A percentile compares a stretch with the other conserved stretches of the same genome.
phyloP scores from a whole-genome alignment of 1,140 invertebrate species.

The Mamestra configurata region DNA sequence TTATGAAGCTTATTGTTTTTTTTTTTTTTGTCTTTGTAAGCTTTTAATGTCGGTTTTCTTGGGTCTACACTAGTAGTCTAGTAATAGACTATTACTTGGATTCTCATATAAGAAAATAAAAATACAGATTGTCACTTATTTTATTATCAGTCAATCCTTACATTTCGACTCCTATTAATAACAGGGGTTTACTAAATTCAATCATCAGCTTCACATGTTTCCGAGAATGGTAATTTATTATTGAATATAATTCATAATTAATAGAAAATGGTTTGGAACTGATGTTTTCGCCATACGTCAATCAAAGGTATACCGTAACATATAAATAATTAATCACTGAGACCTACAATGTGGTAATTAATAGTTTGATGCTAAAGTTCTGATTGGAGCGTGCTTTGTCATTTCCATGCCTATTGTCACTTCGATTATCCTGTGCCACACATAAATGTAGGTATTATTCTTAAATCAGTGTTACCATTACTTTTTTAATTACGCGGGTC shows the following conservation, averaged over 20 bases:
- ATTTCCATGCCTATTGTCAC: constrained; percentile 18
- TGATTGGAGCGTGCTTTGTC: constrained; percentile 47
- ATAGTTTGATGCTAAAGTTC: constrained; percentile 52
- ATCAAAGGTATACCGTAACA: constrained; percentile 50
- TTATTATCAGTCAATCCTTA: too few species aligned
- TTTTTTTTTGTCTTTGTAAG: too few species aligned
- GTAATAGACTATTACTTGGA: too few species aligned
- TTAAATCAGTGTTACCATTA: background rate
- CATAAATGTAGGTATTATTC: too few species aligned
- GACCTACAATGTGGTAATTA: constrained; percentile 55
- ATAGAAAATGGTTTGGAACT: constrained; percentile 44
- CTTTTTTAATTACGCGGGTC: constrained; percentile 2
- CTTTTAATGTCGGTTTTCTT: too few species aligned
- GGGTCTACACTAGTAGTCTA: too few species aligned
- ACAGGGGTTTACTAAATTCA: background rate
- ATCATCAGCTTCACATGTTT: background rate
- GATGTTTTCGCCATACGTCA: constrained; percentile 49
- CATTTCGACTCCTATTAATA: constrained; percentile 13
- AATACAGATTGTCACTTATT: too few species aligned
- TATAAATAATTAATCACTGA: constrained; percentile 56
- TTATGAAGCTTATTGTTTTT: too few species aligned
- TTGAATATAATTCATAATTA: constrained; percentile 34
- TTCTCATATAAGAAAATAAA: too few species aligned
- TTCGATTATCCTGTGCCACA: too few species aligned
- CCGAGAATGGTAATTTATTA: background rate